A percentile compares a stretch with the other conserved stretches of the same genome.
Conservation (phyloP, 2,113 vertebrate species). For the Poeciliopsis prolifica region DNA sequence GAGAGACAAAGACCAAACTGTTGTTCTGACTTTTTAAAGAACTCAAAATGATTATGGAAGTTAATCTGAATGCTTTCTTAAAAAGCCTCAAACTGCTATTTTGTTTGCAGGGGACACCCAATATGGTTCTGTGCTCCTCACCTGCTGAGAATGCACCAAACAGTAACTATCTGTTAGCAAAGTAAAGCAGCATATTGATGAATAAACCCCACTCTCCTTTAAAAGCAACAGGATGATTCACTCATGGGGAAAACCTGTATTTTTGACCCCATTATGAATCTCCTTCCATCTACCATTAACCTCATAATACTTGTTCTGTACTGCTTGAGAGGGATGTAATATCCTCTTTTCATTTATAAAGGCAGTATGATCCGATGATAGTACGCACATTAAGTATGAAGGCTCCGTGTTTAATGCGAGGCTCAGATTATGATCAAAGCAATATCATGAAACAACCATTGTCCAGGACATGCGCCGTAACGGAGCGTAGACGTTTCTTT, state of each 20-base stretch:
- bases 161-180: neutral
- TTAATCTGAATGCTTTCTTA: too few relatives aligned
- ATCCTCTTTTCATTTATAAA: neutral
- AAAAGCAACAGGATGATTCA: conserved; percentile 24
- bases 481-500: neutral
- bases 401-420: neutral
- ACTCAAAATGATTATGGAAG: too few relatives aligned
- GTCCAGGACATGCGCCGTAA: neutral
- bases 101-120: neutral
- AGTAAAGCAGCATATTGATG: neutral
- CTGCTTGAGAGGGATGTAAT: neutral
- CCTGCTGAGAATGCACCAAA: neutral
- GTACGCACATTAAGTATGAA: neutral
- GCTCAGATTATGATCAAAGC: neutral
- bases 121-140: too few relatives aligned
- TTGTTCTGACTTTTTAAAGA: too few relatives aligned
- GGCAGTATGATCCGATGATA: neutral
- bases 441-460: neutral
- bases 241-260: neutral
- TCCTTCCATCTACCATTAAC: neutral
- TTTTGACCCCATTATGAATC: too few relatives aligned
- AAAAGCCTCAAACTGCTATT: too few relatives aligned
- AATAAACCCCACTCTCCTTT: neutral
- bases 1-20: too few relatives aligned
- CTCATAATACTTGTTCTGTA: neutral